A percentile compares a stretch with the other conserved stretches of the same genome.
Conservation (phyloP, 2,888 invertebrate species). For the Acleris emargana region DNA sequence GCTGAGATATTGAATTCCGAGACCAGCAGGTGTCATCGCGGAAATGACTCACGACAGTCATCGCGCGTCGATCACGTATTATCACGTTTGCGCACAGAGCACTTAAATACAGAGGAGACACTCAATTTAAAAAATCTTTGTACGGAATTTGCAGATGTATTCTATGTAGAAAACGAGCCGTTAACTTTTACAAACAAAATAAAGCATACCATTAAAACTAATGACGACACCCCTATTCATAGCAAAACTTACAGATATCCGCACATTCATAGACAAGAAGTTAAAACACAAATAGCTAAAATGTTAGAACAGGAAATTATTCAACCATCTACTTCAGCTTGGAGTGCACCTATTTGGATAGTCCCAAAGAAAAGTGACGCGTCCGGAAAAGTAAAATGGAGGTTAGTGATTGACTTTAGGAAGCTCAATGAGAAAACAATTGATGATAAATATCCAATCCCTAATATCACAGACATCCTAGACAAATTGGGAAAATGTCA, state of each 20-base stretch:
- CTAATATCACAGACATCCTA: conserved; percentile 40
- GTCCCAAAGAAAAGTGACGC: conserved; percentile 42
- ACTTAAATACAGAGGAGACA: too few species aligned
- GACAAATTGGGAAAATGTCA: conserved; percentile 37
- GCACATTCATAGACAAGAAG: conserved; percentile 22
- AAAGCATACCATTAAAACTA: conserved; percentile 17
- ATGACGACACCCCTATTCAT: too few species aligned
- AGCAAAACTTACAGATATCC: conserved; percentile 35
- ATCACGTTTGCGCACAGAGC: background rate
- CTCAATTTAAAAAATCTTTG: conserved; percentile 15
- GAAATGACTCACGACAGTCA: too few species aligned
- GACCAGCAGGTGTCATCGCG: background rate
- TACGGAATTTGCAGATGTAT: conserved; percentile 33
- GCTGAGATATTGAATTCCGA: conserved; percentile 1
- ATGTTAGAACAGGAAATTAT: conserved; percentile 23
- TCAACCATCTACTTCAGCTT: conserved; percentile 10
- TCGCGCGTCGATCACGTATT: background rate
- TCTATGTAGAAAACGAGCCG: conserved; percentile 30
- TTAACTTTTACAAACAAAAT: conserved; percentile 37
- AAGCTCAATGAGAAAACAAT: conserved; percentile 45
- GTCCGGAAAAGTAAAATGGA: conserved; percentile 40
- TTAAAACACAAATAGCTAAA: background rate
- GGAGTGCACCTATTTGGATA: conserved; percentile 41
- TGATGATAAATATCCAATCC: conserved; percentile 44
- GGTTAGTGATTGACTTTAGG: conserved; percentile 41